Evolutionary conservation across 2,797 vertebrate species (phyloP).

Genomic region (Hypotaenidia philippensis): DNA sequence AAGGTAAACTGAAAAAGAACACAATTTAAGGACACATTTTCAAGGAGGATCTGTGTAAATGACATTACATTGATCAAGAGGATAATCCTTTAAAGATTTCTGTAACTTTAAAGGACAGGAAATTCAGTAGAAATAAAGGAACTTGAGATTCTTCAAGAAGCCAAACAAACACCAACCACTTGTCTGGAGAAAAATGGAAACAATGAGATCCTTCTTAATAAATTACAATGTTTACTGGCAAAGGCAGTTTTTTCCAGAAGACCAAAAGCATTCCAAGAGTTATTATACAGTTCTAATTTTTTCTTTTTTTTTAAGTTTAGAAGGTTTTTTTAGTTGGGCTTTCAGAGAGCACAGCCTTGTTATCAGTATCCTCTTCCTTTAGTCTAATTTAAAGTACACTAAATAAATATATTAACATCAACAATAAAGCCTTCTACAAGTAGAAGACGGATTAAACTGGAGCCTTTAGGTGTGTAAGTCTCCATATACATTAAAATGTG

Average conservation of each 20-base stretch:
- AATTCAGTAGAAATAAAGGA: background rate
- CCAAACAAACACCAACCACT: background rate
- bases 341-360: background rate
- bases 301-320: background rate
- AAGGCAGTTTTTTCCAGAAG: background rate
- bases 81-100: background rate
- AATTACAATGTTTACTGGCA: background rate
- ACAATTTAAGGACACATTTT: background rate
- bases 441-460: background rate
- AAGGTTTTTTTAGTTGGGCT: background rate
- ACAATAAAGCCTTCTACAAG: background rate
- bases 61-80: background rate
- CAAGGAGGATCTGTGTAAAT: background rate
- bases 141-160: background rate
- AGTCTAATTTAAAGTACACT: background rate
- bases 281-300: background rate
- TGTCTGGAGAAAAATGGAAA: background rate
- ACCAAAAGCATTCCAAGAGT: background rate
- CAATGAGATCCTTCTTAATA: background rate
- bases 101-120: background rate
- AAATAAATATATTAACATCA: background rate
- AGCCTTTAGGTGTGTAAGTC: background rate
- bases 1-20: background rate
- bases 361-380: background rate
- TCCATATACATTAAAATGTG: background rate